Evolutionary conservation across 2,113 vertebrate genomes (phyloP), one percentile per base, ranked within the genome.

Genomic region (Leptocoma aspasia): DNA sequence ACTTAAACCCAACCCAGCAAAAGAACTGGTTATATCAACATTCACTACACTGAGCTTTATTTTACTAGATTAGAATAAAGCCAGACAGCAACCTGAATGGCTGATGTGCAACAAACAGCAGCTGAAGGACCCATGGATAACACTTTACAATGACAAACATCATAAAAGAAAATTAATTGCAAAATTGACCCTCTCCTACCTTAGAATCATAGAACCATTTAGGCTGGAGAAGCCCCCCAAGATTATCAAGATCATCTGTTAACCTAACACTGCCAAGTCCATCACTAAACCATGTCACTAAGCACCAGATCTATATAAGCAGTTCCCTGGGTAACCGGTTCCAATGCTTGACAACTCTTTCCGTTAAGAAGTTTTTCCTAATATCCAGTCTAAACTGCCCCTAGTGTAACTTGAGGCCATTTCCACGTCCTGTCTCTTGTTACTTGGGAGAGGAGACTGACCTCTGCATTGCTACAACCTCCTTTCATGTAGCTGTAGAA

Each of bases 381-480:
- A 82, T 33, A 59, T 14, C 4, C 45, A 60, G 41, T 21, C 69
- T 60, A 53, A 66, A 60, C 11, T 28, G 53, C 24, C 39, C 39
- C 61, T 24, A 53, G 6, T 3, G 3, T 39, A 89, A 75, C 45
- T 18, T 53, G 69, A 52, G 23, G 39, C 19, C 28, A 82, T 30
- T 53, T 89, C 16, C 28, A 66, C 2, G 1, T 41, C 47, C 53
- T n/a, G 28, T 45, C 28, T 89, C 30, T 44, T 23, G 19, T 39
- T 53, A 39, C 44, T 2, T 60, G n/a, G 27, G 23, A 60, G 39
- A 75, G 17, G 19, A 75, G 45, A 52, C 13, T 45, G 20, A 59
- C 20, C 15, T n/a, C 24, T 0, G 1, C n/a, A 66, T 45, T 0
- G 0, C 52, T 44, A 33, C 52, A 39, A 28, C 5, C 27, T 73